A percentile compares a stretch with the other conserved stretches of the same genome.
Evolutionary conservation across 2,888 invertebrate genomes (phyloP).

Genomic region (Axea sp.): DNA sequence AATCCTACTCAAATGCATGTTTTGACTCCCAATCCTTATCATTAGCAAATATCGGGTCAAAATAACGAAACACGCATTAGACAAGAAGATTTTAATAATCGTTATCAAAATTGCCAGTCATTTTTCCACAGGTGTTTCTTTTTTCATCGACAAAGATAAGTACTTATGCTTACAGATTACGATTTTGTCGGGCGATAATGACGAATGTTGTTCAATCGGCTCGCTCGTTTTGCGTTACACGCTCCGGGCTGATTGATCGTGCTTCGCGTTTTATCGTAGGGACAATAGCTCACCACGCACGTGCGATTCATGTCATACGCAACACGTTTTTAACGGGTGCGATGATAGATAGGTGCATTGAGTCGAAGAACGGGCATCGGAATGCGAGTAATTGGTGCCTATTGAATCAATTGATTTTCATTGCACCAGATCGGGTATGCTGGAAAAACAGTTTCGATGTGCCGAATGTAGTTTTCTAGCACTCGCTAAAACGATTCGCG

Average conservation of each 20-base stretch:
- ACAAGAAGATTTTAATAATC: slow-evolving; percentile 29
- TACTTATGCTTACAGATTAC: slow-evolving; percentile 44
- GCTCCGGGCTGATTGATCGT: slow-evolving; percentile 4
- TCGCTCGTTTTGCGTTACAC: slow-evolving; percentile 25
- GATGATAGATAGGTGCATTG: slow-evolving; percentile 30
- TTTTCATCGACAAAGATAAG: slow-evolving; percentile 52
- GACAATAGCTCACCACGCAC: slow-evolving; percentile 23
- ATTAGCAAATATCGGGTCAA: slow-evolving; percentile 23
- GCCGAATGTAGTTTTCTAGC: not conserved
- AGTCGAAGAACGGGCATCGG: slow-evolving; percentile 33
- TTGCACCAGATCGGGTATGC: slow-evolving; percentile 9
- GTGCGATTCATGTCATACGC: slow-evolving; percentile 30
- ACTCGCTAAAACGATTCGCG: not conserved
- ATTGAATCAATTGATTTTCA: slow-evolving; percentile 33
- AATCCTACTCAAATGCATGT: slow-evolving; percentile 10
- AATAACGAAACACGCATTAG: slow-evolving; percentile 17
- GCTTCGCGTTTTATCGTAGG: slow-evolving; percentile 13
- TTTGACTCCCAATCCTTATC: slow-evolving; percentile 12
- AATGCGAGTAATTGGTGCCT: slow-evolving; percentile 34
- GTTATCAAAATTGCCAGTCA: slow-evolving; percentile 52
- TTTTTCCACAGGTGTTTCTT: slow-evolving; percentile 60
- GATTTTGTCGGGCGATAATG: slow-evolving; percentile 29
- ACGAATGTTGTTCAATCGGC: slow-evolving; percentile 22
- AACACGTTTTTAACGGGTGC: not conserved
- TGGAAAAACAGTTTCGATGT: slow-evolving; percentile 17